Evolutionary conservation across 2,888 invertebrate species (phyloP).

Genomic region (Oxyteleia sp.): DNA sequence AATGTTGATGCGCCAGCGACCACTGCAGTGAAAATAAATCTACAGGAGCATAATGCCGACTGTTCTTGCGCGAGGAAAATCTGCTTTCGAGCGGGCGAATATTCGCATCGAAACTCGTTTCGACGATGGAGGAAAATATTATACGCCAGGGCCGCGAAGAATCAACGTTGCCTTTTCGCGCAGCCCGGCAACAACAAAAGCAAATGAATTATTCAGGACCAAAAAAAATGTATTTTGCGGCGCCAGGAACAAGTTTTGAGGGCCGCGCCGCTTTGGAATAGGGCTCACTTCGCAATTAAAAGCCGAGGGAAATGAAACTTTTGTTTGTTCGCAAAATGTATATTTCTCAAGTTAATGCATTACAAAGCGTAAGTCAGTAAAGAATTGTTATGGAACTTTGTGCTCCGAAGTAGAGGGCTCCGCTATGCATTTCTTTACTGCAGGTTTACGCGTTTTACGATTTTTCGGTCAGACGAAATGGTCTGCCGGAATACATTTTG

Average conservation of each 20-base stretch:
- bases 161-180: neutral
- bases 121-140: conserved; percentile 1
- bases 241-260: neutral
- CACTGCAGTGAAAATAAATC: conserved; percentile 26
- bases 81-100: too few species aligned
- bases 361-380: conserved; percentile 28
- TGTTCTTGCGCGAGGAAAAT: too few species aligned
- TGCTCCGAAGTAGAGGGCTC: too few species aligned
- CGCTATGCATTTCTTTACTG: too few species aligned
- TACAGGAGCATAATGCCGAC: neutral
- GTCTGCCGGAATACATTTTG: too few species aligned
- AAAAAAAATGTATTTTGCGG: conserved; percentile 15
- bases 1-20: conserved; percentile 28
- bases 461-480: too few species aligned
- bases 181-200: neutral
- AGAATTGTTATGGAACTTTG: conserved; percentile 25
- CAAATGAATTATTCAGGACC: conserved; percentile 40
- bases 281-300: conserved; percentile 34
- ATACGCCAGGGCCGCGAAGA: conserved; percentile 2
- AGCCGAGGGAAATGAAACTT: conserved; percentile 16
- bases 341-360: conserved; percentile 42
- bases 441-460: too few species aligned
- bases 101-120: neutral
- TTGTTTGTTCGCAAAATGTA: conserved; percentile 34
- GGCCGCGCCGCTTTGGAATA: neutral